These are phyloP conservation scores for Ceyx cyanopectus DNA, from an alignment of 2,113 vertebrate genomes.

Conservation along the genomic window DNA sequence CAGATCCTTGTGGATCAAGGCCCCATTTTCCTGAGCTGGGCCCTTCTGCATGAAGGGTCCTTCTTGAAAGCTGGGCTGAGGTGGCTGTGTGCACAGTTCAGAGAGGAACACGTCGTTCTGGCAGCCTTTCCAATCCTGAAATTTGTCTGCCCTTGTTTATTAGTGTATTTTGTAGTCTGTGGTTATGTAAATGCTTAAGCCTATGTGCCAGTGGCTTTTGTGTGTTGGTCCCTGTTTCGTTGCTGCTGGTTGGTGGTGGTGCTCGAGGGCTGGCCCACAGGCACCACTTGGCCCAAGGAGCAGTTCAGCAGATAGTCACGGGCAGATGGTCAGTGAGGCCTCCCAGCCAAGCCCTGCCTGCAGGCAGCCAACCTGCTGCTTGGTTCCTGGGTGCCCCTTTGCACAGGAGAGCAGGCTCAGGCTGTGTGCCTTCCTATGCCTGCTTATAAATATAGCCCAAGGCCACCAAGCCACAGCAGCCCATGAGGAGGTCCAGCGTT, in stretches of 20 bases:
- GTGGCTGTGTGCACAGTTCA: neutral
- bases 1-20: neutral
- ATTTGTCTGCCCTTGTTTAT: neutral
- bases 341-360: neutral
- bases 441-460: neutral
- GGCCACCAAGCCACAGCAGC: neutral
- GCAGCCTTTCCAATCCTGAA: neutral
- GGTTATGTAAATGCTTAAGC: neutral
- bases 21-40: neutral
- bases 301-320: fast-evolving
- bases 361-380: neutral
- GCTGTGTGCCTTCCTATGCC: neutral
- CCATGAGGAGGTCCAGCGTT: neutral
- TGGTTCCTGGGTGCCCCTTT: neutral
- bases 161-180: neutral
- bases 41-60: neutral
- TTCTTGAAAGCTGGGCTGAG: neutral
- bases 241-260: neutral
- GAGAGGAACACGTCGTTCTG: neutral
- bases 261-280: neutral
- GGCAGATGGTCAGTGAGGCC: fast-evolving
- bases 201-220: fast-evolving
- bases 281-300: neutral
- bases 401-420: fast-evolving
- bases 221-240: fast-evolving